These are phyloP conservation scores for Cavia aperea DNA, from an alignment of 2,113 vertebrate genomes.

Conservation along the genomic window DNA sequence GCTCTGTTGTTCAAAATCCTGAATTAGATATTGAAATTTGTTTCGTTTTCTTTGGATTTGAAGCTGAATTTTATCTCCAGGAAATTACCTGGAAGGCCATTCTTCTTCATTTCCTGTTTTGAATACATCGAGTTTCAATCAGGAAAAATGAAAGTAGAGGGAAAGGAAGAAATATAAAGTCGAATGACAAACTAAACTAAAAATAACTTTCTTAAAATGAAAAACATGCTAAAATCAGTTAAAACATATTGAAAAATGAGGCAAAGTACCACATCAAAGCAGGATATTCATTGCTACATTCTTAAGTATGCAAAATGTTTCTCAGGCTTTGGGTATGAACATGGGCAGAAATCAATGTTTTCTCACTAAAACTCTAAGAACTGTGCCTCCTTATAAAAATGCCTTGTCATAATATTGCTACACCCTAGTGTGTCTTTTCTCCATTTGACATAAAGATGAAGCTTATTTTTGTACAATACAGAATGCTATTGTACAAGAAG, in stretches of 20 bases:
- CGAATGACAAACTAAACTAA: slow-evolving; percentile 30
- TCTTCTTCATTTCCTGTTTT: slow-evolving; percentile 51
- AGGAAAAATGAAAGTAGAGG: slow-evolving; percentile 37
- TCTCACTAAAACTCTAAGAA: slow-evolving; percentile 29
- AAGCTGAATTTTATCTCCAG: slow-evolving; percentile 55
- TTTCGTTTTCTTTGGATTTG: slow-evolving; percentile 30
- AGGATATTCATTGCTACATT: background rate
- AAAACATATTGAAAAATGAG: background rate
- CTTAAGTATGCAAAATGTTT: background rate
- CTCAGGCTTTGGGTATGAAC: slow-evolving; percentile 5
- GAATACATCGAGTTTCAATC: slow-evolving; percentile 16
- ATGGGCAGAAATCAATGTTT: background rate
- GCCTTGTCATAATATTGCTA: background rate
- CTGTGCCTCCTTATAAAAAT: background rate
- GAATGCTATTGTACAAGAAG: background rate
- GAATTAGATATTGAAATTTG: slow-evolving; percentile 36
- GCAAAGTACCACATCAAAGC: background rate
- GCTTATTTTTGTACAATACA: background rate
- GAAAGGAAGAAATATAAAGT: slow-evolving; percentile 43
- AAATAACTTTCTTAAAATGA: slow-evolving; percentile 26
- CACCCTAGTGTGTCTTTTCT: background rate
- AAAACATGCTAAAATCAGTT: slow-evolving; percentile 38
- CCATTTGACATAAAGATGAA: slow-evolving; percentile 15
- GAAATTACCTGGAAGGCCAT: slow-evolving; percentile 49
- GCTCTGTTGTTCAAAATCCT: slow-evolving; percentile 5